Evolutionary conservation across 2,888 invertebrate genomes (phyloP), one percentile per base, ranked within the genome.

Genomic region (Galeruca laticollis): DNA sequence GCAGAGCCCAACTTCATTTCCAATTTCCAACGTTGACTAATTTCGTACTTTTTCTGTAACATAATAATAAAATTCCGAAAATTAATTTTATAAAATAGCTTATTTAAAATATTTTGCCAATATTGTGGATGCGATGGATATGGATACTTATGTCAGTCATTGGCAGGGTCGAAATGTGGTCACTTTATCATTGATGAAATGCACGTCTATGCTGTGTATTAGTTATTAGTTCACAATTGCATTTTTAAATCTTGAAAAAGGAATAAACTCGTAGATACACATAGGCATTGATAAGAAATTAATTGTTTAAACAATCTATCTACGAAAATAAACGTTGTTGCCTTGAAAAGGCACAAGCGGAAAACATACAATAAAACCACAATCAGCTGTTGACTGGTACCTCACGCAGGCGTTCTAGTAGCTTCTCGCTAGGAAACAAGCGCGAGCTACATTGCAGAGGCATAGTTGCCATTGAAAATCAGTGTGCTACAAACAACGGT

Each of bases 351-450:
- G 31, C 20, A 51, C 60, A 70, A 60, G 43, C 65, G 37, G 63
- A 62, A 52, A 52, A 43, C 51, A 18, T 20, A 63, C 47, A 26
- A 60, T 31, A 20, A 40, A 49, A 65, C 78, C 66, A 75, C 73
- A 78, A 77, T 83, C 82, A 83, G 82, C 82, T 83, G 82, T 82
- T 82, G 68, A 74, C 69, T 69, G 60, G 60, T 59, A 15, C 15
- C 20, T 13, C 35, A 73, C 78, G 80, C 79, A 74, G 72, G 82
- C 81, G 81, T 74, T 43, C 3, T 59, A 26, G 10, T 15, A 18
- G 10, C 60, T 54, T 33, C 69, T 26, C 59, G 70, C 64, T 65
- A 59, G 65, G 49, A 59, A 60, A 65, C 54, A 43, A 62, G 56
- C 52, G 33, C 49, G 35, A 62, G 63, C 68, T 47, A 68, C 59